phyloP scores from a whole-genome alignment of 2,888 invertebrate species.

The Drosophila picticornis region DNA sequence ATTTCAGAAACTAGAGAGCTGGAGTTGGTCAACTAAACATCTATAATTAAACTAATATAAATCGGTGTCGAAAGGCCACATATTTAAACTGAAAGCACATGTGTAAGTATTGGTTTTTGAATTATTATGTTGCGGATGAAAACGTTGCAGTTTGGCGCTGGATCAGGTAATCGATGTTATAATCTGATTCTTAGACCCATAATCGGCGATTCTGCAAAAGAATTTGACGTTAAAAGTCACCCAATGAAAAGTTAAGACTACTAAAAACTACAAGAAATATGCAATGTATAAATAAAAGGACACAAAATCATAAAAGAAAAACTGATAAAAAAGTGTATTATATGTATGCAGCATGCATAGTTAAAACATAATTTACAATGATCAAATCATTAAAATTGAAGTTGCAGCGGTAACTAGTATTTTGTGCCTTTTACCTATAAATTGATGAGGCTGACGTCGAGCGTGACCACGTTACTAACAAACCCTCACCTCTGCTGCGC shows the following conservation, averaged over 20 bases:
- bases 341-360: slow-evolving; percentile 39
- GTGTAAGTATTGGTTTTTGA: slow-evolving; percentile 31
- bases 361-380: slow-evolving; percentile 16
- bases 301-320: slow-evolving; percentile 63
- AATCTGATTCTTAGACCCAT: slow-evolving; percentile 88
- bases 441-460: slow-evolving; percentile 88
- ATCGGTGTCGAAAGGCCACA: slow-evolving; percentile 78
- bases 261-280: not conserved
- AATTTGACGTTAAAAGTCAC: slow-evolving; percentile 1
- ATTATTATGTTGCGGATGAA: slow-evolving; percentile 24
- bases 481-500: slow-evolving; percentile 87
- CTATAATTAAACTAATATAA: slow-evolving; percentile 50
- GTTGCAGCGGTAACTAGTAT: slow-evolving; percentile 29
- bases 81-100: slow-evolving; percentile 66
- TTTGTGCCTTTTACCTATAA: slow-evolving; percentile 87
- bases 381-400: slow-evolving; percentile 36
- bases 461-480: slow-evolving; percentile 88
- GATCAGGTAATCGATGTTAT: slow-evolving; percentile 86
- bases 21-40: slow-evolving; percentile 39
- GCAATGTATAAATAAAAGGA: slow-evolving; percentile 68
- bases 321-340: slow-evolving; percentile 30
- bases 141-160: slow-evolving; percentile 50
- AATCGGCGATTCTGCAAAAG: slow-evolving; percentile 86
- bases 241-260: not conserved
- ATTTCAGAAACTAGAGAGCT: slow-evolving; percentile 46